A percentile compares a stretch with the other conserved stretches of the same genome.
phyloP scores from a whole-genome alignment of 1,140 invertebrate species.

The Drosophila busckii region DNA sequence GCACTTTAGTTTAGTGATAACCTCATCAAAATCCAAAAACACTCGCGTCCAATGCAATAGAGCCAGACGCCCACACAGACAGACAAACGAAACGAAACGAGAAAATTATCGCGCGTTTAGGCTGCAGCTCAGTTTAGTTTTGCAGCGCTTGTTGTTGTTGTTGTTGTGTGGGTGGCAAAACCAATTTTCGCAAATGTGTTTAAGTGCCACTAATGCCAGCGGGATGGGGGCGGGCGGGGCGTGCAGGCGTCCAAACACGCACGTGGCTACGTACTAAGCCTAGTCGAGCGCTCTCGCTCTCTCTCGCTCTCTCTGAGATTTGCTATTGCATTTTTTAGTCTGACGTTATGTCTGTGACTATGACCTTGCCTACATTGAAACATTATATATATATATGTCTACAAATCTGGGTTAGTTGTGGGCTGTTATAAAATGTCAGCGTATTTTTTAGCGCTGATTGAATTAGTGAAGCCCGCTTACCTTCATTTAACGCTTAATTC shows the following conservation, averaged over 20 bases:
- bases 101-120: slow-evolving; percentile 60
- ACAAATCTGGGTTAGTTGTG: slow-evolving; percentile 20
- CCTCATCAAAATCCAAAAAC: slow-evolving; percentile 42
- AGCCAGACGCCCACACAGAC: not conserved
- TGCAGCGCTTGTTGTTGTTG: slow-evolving; percentile 9
- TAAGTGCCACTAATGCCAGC: slow-evolving; percentile 71
- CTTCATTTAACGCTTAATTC: no score
- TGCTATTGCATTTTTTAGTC: slow-evolving; percentile 39
- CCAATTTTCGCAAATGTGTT: slow-evolving; percentile 74
- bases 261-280: slow-evolving; percentile 52
- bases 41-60: not conserved
- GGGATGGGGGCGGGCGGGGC: slow-evolving; percentile 44
- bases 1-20: slow-evolving; percentile 71
- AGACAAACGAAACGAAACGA: not conserved
- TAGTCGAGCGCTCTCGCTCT: not conserved
- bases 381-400: no score
- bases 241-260: slow-evolving; percentile 31
- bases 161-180: slow-evolving; percentile 61
- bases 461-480: no score
- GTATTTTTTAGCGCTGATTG: not conserved
- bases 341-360: slow-evolving; percentile 15
- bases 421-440: not conserved
- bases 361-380: no score
- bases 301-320: not conserved
- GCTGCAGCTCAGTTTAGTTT: slow-evolving; percentile 4